Base-by-base conservation (phyloP, 2,113 vertebrate species). In the Brachyhypopomus gauderio region DNA sequence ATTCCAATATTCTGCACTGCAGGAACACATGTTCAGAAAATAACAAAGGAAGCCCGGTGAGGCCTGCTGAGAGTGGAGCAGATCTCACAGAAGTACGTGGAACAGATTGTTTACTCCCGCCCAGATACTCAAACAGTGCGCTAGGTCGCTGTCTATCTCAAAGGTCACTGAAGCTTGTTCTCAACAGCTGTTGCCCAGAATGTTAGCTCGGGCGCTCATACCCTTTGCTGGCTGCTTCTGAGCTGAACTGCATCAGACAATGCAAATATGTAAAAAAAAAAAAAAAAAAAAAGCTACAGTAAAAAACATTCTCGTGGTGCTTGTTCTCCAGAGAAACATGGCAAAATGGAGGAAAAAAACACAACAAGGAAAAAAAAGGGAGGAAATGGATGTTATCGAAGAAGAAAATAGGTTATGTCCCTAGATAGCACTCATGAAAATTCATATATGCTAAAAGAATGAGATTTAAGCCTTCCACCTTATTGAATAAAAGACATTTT, bases 331-430 rank as follows among this genome's bases (percentile, higher is more conserved):
- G 48, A 72, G 58, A 64, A 59, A 59, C 23, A 3, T 66, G 70
- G 56, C 63, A 70, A 25, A 41, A 36, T 75, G 63, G n/a, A n/a
- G 45, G 66, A 70, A 60, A 20, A 0, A 52, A 52, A 64, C 52
- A 80, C n/a, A 41, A 72, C 34, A 60, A 25, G 52, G n/a, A 69
- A 70, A 58, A 75, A 48, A 9, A 48, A 52, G 23, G 12, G 27
- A 77, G 71, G 62, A 25, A 75, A 83, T 3, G 73, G 27, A 79
- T 62, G 70, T 38, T 19, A 48, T 75, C 27, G 41, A 25, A 62
- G 69, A 59, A 52, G 34, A 85, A 88, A 89, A 85, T 89, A 85
- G 88, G 87, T 83, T 86, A 87, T 19, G 79, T 90, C 86, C 78
- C 84, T 45, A 69, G 88, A 80, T 55, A 84, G 41, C 16, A 27